Conservation (phyloP, 2,888 invertebrate genomes). For the Drosophila engyochracea region DNA sequence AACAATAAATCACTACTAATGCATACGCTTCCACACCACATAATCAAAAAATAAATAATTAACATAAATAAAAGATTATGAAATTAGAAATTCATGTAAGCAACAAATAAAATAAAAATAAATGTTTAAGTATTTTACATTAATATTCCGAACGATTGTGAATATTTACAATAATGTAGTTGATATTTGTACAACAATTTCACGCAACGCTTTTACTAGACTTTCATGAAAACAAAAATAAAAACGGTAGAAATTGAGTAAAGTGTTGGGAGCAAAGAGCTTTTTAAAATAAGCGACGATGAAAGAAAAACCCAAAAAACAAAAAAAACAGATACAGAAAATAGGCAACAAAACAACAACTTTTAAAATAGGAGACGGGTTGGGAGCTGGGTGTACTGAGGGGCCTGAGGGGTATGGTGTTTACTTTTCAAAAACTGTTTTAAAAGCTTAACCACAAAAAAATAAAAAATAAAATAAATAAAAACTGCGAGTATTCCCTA, state of each 20-base stretch:
- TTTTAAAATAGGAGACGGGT: slow-evolving; percentile 7
- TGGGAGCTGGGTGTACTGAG: background rate
- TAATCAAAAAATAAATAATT: background rate
- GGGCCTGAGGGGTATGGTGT: slow-evolving; percentile 19
- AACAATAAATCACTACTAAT: background rate
- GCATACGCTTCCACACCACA: background rate
- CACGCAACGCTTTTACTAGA: background rate
- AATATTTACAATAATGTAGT: background rate
- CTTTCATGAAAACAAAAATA: background rate
- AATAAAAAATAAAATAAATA: slow-evolving; percentile 17
- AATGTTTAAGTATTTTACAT: too few species aligned
- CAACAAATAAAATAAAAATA: background rate
- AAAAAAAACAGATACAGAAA: slow-evolving; percentile 33
- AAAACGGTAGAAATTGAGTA: slow-evolving; percentile 36
- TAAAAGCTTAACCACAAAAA: slow-evolving; percentile 76
- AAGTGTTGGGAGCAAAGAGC: slow-evolving; percentile 50
- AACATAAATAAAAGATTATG: background rate
- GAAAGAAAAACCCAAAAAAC: slow-evolving; percentile 36
- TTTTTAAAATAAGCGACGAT: slow-evolving; percentile 52
- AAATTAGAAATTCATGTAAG: background rate
- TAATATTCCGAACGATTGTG: too few species aligned
- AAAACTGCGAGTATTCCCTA: slow-evolving; percentile 79
- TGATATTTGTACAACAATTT: background rate
- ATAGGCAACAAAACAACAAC: slow-evolving; percentile 51
- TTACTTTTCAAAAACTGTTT: slow-evolving; percentile 77